Percentiles rank a stretch among this genome's conserved stretches.
phyloP scores from a whole-genome alignment of 2,888 invertebrate species.

The Octodonta nipae region DNA sequence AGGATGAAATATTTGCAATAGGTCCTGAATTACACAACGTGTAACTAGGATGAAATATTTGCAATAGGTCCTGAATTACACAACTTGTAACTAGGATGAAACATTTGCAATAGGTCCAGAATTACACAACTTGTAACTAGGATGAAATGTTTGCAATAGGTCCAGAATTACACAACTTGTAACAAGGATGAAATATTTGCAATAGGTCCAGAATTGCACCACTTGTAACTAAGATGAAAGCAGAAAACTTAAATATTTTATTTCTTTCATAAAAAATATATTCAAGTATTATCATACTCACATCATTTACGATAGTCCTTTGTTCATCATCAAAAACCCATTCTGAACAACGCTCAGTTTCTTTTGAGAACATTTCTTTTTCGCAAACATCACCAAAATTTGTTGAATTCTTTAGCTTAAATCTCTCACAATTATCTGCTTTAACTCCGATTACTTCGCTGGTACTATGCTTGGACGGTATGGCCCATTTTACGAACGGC shows the following conservation, averaged over 20 bases:
- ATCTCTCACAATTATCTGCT: slow-evolving; percentile 29
- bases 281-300: slow-evolving; percentile 20
- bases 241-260: slow-evolving; percentile 3
- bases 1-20: too few species aligned
- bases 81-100: too few species aligned
- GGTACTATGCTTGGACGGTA: slow-evolving; percentile 30
- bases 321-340: slow-evolving; percentile 42
- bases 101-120: too few species aligned
- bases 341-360: slow-evolving; percentile 33
- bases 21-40: too few species aligned
- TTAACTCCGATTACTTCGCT: slow-evolving; percentile 24
- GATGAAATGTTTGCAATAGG: too few species aligned
- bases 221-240: too few species aligned
- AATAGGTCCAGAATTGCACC: too few species aligned
- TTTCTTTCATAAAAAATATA: not conserved
- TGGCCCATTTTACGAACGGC: slow-evolving; percentile 39
- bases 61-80: too few species aligned
- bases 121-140: too few species aligned
- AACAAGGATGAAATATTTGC: too few species aligned
- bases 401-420: slow-evolving; percentile 9
- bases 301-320: slow-evolving; percentile 45
- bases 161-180: too few species aligned
- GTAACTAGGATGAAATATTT: too few species aligned
- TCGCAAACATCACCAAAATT: slow-evolving; percentile 25
- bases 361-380: slow-evolving; percentile 29